phyloP scores from a whole-genome alignment of 2,797 vertebrate genomes.

The Sus cebifrons region DNA sequence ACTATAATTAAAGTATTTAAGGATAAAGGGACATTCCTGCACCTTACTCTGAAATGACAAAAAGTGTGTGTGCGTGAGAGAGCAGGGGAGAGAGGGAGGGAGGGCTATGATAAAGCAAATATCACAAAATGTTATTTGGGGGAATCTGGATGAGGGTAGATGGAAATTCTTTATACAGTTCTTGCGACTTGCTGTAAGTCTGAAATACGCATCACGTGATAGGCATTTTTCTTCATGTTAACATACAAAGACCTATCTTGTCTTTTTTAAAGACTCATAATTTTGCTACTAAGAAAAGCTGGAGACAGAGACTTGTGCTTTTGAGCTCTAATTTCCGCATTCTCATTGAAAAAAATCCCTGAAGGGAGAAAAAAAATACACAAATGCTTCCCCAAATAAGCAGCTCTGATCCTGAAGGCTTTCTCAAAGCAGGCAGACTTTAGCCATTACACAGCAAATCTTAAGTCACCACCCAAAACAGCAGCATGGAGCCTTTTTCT shows the following conservation, averaged over 20 bases:
- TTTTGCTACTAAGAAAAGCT: conserved; percentile 3
- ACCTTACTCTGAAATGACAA: neutral
- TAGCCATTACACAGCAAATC: neutral
- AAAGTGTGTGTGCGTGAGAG: neutral
- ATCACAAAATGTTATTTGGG: conserved; percentile 16
- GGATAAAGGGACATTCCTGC: neutral
- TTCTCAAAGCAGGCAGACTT: neutral
- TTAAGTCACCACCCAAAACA: conserved; percentile 5
- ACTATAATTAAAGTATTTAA: conserved; percentile 17
- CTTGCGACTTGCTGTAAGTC: conserved; percentile 23
- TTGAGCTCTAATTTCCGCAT: conserved; percentile 58
- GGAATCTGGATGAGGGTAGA: neutral
- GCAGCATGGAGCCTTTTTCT: conserved; percentile 6
- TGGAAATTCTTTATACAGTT: neutral
- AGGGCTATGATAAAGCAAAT: neutral
- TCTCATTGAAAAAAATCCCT: conserved; percentile 15
- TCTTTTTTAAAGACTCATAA: neutral
- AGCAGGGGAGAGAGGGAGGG: neutral
- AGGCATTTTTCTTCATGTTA: neutral
- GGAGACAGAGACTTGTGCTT: neutral
- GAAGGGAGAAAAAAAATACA: neutral
- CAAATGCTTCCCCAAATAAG: conserved; percentile 46
- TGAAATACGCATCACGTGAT: conserved; percentile 18
- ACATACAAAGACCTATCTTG: neutral
- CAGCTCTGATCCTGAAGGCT: conserved; percentile 18